Base-by-base conservation (phyloP, 2,113 vertebrate genomes). In the Petrocephalus microphthalmus region DNA sequence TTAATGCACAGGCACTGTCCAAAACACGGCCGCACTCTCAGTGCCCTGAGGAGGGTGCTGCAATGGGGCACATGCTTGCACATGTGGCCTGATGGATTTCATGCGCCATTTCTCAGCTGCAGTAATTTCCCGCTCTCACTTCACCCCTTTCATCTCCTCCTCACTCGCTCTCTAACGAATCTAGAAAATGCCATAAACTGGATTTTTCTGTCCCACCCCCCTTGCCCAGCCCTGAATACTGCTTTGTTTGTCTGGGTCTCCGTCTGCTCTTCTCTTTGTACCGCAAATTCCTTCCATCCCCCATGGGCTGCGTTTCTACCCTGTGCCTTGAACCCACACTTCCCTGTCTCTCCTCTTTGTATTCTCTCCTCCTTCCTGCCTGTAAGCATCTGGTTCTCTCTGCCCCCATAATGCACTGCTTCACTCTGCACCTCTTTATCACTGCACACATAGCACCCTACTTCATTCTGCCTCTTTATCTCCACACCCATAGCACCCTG, bases 51-150 rank as follows among this genome's bases (percentile, higher is more conserved):
- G 15, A 52, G 13, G 84, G 49, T 25, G 4, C 20, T 57, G 85
- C 37, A 45, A 67, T 54, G 29, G 67, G 53, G 51, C 87, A 42
- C 87, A 87, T 89, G 84, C 49, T 56, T 53, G 92, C 93, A 93
- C 92, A 94, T 94, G 90, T 51, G 92, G 93, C 92, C 91, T 92
- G 91, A 93, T 93, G 92, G 91, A 94, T 93, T 90, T 92, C 91
- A 94, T 92, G 93, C 92, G 93, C 88, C 93, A 89, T 91, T 93
- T 94, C 94, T 90, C 83, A 33, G 89, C 91, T 92, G 87, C 91
- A 89, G 92, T 93, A 74, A 92, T 93, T 93, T 90, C 88, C 60
- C 8, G 56, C 47, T 60, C 81, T 51, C 86, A 90, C 84, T 90
- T 47, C 78, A 67, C 60, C 57, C 33, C 56, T 45, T 60, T 86